Base-by-base conservation (phyloP, 2,113 vertebrate genomes). In the Pyxicephalus adspersus region DNA sequence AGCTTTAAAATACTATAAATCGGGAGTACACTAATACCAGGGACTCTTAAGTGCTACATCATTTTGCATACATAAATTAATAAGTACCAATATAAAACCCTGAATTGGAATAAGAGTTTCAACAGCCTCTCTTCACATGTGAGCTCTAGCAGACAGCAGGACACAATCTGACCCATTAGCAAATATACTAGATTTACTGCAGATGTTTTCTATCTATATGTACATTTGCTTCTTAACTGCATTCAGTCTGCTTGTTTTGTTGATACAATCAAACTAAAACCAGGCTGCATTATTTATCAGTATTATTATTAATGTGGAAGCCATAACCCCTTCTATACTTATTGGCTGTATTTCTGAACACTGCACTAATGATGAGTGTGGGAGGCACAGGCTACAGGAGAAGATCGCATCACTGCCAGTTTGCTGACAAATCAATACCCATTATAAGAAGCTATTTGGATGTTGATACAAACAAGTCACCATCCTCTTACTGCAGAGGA, bases 261-360 rank as follows among this genome's bases (percentile, higher is more conserved):
- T 50, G 19, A 75, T 61, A 13, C 55, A 60, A 75, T 64, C 61
- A 74, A 34, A 58, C 57, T 9, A 17, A 7, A 77, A 28, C 52
- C 34, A 22, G 18, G 54, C 11, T 22, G 26, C 26, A 54, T 64
- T 63, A 77, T 77, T 18, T 85, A 34, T 18, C 78, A 85, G 83
- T 77, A 81, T 70, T 61, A 83, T 87, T 85, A 84, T 86, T 85
- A 78, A 85, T 83, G 72, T 65, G 64, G 76, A 65, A 83, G 81
- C 85, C 80, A 81, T 29, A 13, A 57, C 26, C n/a, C 64, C 85
- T 88, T 86, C 80, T 83, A 84, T 86, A 84, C 71, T 85, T 83
- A 76, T 84, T 76, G 64, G 38, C 68, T 85, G 83, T 84, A 85
- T 85, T 87, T 88, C 85, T 31, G 83, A 83, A 84, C 83, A 76